These are phyloP conservation scores for Abrostola tripartita DNA, from an alignment of 2,888 invertebrate species.

Conservation along the genomic window DNA sequence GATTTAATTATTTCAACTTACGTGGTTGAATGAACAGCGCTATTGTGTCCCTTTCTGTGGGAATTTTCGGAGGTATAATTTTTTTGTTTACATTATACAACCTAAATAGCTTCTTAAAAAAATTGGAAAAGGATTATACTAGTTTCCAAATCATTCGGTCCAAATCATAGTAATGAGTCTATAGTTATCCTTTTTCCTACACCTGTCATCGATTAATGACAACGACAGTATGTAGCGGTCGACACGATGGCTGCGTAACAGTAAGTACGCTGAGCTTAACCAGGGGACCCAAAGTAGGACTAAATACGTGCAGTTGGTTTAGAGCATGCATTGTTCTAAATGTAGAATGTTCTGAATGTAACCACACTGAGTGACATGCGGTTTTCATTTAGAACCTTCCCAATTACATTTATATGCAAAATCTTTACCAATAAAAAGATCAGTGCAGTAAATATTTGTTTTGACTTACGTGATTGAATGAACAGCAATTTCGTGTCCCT, in stretches of 20 bases:
- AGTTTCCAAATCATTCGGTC: no score
- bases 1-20: background rate
- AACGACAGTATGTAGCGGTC: background rate
- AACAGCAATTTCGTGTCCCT: conserved; percentile 97
- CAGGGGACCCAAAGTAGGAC: background rate
- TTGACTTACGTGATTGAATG: conserved; percentile 96
- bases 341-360: background rate
- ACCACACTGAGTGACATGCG: no score
- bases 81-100: background rate
- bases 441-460: background rate
- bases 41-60: conserved; percentile 4
- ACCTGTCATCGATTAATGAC: background rate
- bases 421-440: no score
- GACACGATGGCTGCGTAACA: background rate
- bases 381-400: no score
- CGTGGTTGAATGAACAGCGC: background rate
- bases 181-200: background rate
- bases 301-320: no score
- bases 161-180: no score
- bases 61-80: conserved; percentile 1
- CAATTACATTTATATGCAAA: no score
- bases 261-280: background rate
- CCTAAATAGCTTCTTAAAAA: background rate
- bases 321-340: background rate
- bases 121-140: no score